These are phyloP conservation scores for Oncorhynchus masou DNA, from an alignment of 2,113 vertebrate species.

Conservation along the genomic window DNA sequence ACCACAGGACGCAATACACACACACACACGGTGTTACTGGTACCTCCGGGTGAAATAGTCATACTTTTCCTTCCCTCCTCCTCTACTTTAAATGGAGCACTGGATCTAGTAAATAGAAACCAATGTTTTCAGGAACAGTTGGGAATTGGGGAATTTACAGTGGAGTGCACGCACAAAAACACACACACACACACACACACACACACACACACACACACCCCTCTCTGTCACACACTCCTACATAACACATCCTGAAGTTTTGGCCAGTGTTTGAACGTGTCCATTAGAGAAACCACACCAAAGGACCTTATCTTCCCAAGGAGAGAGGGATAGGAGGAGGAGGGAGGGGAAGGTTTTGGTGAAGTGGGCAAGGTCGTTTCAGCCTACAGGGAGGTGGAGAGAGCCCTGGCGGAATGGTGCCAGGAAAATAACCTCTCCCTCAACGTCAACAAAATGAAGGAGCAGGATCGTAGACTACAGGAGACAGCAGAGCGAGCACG, in stretches of 20 bases:
- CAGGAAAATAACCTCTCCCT: no score
- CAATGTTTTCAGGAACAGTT: neutral
- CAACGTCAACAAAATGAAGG: no score
- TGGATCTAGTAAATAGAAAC: neutral
- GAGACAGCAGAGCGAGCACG: no score
- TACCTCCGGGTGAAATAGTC: no score
- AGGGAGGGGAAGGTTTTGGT: conserved; percentile 20
- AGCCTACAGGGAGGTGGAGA: neutral
- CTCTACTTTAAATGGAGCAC: neutral
- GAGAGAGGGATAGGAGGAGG: conserved; percentile 18
- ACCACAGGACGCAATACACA: neutral
- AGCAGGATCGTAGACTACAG: no score
- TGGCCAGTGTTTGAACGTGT: neutral
- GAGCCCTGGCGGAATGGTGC: no score
- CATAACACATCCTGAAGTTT: neutral
- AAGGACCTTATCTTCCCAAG: conserved; percentile 19
- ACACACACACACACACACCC: no score
- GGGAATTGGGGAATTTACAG: neutral
- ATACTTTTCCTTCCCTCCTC: no score
- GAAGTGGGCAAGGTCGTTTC: conserved; percentile 10
- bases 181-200: no score
- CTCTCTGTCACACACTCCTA: neutral
- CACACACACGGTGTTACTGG: neutral
- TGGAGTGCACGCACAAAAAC: conserved; percentile 5
- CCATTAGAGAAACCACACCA: conserved; percentile 12